Evolutionary conservation across 92 coral and sea anemone species (phyloP), one percentile per base, ranked within the genome.

Genomic region (Palythoa grandiflora): DNA sequence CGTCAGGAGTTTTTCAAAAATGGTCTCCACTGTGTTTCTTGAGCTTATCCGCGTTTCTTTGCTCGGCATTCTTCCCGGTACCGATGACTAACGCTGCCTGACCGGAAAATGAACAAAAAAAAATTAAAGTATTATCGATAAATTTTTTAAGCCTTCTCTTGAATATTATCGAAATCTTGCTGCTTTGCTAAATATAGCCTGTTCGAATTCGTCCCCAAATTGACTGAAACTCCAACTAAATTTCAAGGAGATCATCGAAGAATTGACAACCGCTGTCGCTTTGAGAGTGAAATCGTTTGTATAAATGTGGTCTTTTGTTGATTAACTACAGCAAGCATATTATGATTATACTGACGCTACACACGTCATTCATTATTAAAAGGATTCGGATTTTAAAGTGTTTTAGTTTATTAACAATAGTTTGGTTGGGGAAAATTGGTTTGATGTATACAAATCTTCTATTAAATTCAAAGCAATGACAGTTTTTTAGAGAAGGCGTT

Each of bases 281-380:
- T 81, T 47, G 73, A 63, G 74, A 48, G 20, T 63, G 21, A 66
- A 20, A 37, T 55, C 14, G 17, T 50, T 19, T 52, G 36, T 53
- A 47, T 44, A 40, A 39, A 48, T 13, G 9, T 15, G 65, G 65
- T 52, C 40, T 77, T 77, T 77, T 77, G 83, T 77, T 81, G 86
- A 50, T 81, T 65, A 39, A 81, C 75, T 81, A 48, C 10, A 55
- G 61, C 6, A 19, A 39, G 61, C 63, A 47, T 2, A 55, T 12
- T 77, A 21, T 37, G 50, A 9, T 68, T 38, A 81, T 66, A 47
- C 75, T 81, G 86, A 81, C 86, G 86, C 86, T 66, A 68, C 65
- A 66, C 73, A 4, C 63, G 15, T 81, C 86, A 81, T 81, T 47
- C 66, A 21, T 81, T 81, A 81, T 81, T 66, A 50, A 81, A 38